Conservation (phyloP, 2,113 vertebrate genomes). For the Pogona vitticeps region DNA sequence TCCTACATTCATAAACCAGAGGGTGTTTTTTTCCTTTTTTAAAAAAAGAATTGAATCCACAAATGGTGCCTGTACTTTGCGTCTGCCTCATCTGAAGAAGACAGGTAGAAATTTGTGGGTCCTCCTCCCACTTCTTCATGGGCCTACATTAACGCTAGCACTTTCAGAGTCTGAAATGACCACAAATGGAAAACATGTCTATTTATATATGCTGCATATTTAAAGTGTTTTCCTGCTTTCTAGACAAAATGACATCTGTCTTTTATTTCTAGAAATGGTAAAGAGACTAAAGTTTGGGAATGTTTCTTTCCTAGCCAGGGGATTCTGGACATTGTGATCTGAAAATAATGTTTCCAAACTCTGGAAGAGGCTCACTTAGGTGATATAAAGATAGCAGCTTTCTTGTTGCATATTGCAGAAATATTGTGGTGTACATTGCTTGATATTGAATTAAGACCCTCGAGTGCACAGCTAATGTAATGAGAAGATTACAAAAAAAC, state of each 20-base stretch:
- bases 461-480: fast-evolving
- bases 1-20: no score
- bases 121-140: not conserved
- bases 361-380: not conserved
- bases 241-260: not conserved
- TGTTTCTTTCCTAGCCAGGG: no score
- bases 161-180: not conserved
- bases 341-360: no score
- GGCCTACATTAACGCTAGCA: not conserved
- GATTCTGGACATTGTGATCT: no score
- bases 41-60: no score
- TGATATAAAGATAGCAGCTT: fast-evolving
- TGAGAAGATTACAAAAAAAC: conserved; percentile 23
- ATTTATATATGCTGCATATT: conserved; percentile 16
- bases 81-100: not conserved
- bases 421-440: not conserved
- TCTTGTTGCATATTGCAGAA: not conserved
- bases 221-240: not conserved
- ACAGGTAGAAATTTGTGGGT: not conserved
- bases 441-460: conserved; percentile 22
- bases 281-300: no score
- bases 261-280: not conserved
- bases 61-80: not conserved
- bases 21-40: no score
- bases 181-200: not conserved